These are phyloP conservation scores for Torymus tubicola DNA, from an alignment of 2,888 invertebrate species.

Conservation along the genomic window DNA sequence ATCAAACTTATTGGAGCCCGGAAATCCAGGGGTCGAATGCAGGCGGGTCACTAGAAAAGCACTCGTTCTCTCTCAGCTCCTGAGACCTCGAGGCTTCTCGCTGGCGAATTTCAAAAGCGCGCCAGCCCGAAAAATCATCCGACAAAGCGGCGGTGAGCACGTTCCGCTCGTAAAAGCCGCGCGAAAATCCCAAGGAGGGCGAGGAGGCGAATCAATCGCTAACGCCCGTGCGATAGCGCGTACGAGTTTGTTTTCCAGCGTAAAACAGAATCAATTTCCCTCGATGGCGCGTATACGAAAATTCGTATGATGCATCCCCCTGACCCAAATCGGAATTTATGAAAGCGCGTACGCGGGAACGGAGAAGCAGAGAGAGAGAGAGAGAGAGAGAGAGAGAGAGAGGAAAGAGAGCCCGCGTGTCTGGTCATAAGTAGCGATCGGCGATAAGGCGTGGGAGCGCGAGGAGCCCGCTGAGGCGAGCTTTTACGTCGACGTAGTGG, in stretches of 20 bases:
- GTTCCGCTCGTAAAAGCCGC: slow-evolving; percentile 32
- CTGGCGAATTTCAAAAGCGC: background rate
- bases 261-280: slow-evolving; percentile 49
- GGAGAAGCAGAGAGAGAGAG: slow-evolving; percentile 4
- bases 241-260: slow-evolving; percentile 43
- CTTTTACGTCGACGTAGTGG: slow-evolving; percentile 36
- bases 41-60: no score
- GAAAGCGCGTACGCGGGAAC: slow-evolving; percentile 66
- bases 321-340: slow-evolving; percentile 69
- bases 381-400: slow-evolving; percentile 62
- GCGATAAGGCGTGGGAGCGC: slow-evolving; percentile 58
- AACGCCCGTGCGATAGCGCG: slow-evolving; percentile 11
- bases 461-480: slow-evolving; percentile 1
- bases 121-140: slow-evolving; percentile 21
- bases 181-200: no score
- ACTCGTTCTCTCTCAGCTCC: no score
- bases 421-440: slow-evolving; percentile 72
- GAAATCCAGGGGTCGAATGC: slow-evolving; percentile 13
- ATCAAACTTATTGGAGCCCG: slow-evolving; percentile 17
- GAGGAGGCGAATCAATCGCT: slow-evolving; percentile 31
- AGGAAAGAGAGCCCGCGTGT: slow-evolving; percentile 62
- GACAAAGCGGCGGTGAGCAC: slow-evolving; percentile 28
- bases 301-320: slow-evolving; percentile 40
- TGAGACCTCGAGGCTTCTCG: background rate
- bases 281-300: background rate